phyloP scores from a whole-genome alignment of 2,797 vertebrate genomes.

The Peromyscus attwateri region DNA sequence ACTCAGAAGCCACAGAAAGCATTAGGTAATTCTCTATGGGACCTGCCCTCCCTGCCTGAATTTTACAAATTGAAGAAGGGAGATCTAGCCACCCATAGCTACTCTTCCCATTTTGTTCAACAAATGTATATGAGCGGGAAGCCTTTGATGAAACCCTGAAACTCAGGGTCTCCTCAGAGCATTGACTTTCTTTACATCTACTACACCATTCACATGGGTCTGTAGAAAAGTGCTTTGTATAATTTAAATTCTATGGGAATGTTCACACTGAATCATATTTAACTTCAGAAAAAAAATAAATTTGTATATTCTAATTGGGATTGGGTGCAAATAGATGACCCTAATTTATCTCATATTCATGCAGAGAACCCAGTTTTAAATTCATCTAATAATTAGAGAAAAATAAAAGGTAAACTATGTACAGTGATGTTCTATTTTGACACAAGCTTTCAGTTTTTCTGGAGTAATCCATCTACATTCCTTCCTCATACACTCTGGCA shows the following conservation, averaged over 20 bases:
- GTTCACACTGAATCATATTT: constrained; percentile 43
- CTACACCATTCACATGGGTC: background rate
- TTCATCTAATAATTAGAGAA: constrained; percentile 66
- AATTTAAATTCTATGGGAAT: constrained; percentile 50
- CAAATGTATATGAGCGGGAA: background rate
- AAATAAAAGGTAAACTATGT: constrained; percentile 58
- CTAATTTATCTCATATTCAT: constrained; percentile 68
- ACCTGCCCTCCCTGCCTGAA: background rate
- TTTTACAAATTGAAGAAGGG: background rate
- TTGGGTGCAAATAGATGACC: constrained; percentile 73
- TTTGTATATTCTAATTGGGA: constrained; percentile 65
- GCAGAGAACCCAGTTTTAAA: constrained; percentile 46
- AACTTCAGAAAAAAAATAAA: constrained; percentile 59
- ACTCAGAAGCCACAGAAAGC: background rate
- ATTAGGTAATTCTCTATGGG: background rate
- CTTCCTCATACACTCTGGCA: constrained; percentile 50
- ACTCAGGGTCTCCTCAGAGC: background rate
- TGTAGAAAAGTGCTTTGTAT: constrained; percentile 11
- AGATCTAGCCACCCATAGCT: rapidly evolving
- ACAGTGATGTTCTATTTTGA: constrained; percentile 75
- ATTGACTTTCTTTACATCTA: background rate
- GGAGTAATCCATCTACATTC: constrained; percentile 57
- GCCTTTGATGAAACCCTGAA: background rate
- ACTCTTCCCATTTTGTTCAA: background rate
- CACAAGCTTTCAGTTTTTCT: constrained; percentile 52